A percentile compares a stretch with the other conserved stretches of the same genome.
phyloP scores from a whole-genome alignment of 2,888 invertebrate species.

The Seira ritae region DNA sequence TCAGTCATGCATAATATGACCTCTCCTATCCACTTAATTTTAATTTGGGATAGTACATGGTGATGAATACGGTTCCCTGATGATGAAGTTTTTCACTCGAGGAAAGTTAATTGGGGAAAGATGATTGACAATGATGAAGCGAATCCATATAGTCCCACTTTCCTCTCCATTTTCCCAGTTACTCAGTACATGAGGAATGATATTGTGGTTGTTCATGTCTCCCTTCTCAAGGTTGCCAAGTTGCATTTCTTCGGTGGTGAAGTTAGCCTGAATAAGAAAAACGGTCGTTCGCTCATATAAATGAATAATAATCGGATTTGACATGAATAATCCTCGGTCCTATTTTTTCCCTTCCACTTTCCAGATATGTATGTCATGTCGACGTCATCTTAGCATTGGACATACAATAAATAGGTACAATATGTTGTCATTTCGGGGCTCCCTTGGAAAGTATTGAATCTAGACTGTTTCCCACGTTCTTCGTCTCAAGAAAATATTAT shows the following conservation, averaged over 20 bases:
- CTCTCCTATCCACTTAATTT: too few relatives aligned
- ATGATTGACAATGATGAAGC: not conserved
- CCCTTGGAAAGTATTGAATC: too few relatives aligned
- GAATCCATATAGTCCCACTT: not conserved
- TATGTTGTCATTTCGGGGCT: slow-evolving; percentile 53
- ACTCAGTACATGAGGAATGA: not conserved
- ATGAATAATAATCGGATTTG: slow-evolving; percentile 55
- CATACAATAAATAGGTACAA: slow-evolving; percentile 35
- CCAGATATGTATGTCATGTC: too few relatives aligned
- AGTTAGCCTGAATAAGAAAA: not conserved
- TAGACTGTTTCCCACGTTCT: not conserved
- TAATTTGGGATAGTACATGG: too few relatives aligned
- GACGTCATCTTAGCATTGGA: too few relatives aligned
- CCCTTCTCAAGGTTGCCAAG: not conserved
- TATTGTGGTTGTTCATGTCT: not conserved
- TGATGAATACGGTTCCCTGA: too few relatives aligned
- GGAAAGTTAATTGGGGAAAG: too few relatives aligned
- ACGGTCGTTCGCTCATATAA: slow-evolving; percentile 4
- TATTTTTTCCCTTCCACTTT: slow-evolving; percentile 42
- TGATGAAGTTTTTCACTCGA: too few relatives aligned
- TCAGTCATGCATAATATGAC: too few relatives aligned
- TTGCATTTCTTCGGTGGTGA: too few relatives aligned
- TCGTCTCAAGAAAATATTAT: not conserved
- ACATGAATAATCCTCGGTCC: slow-evolving; percentile 49
- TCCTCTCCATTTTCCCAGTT: not conserved